Evolutionary conservation across 1,140 invertebrate species (phyloP), one percentile per base, ranked within the genome.

Genomic region (Lepidurus apus): DNA sequence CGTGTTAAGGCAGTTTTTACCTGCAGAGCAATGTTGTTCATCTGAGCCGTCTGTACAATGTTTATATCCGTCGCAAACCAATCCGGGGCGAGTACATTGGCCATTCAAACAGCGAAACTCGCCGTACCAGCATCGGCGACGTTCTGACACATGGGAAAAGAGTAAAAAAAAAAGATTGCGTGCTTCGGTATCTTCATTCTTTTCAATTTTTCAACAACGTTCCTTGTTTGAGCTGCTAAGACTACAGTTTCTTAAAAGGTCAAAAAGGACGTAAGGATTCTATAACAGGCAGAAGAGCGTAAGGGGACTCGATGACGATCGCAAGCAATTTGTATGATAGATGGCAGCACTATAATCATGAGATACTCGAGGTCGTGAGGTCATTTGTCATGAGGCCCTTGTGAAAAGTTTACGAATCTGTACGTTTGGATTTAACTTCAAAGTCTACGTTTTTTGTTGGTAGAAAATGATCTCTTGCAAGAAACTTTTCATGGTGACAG

Each of bases 31-130:
- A 42, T 83, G 65, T 5, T 75, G 77, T 83, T 87, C 86, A 80
- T 87, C 86, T 8, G 84, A 85, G 10, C 83, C 84, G 80, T 87
- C 86, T 6, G 81, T 80, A 78, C 86, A 87, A 77, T 87, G 83
- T 1, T 76, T 43, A 17, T 77, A 76, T 0, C 85, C 85, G 80
- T 88, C 87, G 81, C 87, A 88, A 3, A 86, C 79, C 77, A 83
- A 85, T 43, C 84, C 85, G 7, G 82, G 82, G 11, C 84, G 77
- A 7, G 87, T 84, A 80, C 87, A 88, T 79, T 86, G 83, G 0
- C 85, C 85, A 81, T 86, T 87, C 13, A 81, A 74, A 80, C 87
- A 88, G 26, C 74, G 76, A 79, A 85, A 87, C 78, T 87, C 83
- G 9, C 79, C 65, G 21, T 83, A 82, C 85, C 85, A 87, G 78